phyloP scores from a whole-genome alignment of 2,888 invertebrate genomes.

The Calameuta pallipes region DNA sequence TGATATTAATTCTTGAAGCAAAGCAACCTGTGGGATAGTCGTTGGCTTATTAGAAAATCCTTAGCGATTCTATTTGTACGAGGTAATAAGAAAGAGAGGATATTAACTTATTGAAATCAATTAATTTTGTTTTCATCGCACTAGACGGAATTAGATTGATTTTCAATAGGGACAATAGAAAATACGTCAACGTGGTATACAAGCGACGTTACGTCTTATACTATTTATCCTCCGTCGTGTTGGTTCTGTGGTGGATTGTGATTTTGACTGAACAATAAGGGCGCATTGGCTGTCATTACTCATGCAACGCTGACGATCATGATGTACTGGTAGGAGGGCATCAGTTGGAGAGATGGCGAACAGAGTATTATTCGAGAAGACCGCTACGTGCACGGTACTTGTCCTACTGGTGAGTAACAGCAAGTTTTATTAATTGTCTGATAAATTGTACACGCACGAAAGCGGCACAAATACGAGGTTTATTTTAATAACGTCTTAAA shows the following conservation, averaged over 20 bases:
- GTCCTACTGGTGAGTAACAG: conserved; percentile 58
- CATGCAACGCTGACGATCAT: conserved; percentile 42
- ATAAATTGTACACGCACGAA: background rate
- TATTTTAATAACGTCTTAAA: background rate
- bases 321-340: conserved; percentile 53
- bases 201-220: background rate
- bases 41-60: background rate
- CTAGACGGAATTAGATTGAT: background rate
- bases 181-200: background rate
- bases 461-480: background rate
- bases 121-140: background rate
- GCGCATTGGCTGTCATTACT: background rate
- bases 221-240: background rate
- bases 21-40: background rate
- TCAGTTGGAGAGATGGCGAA: conserved; percentile 58
- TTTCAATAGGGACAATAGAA: background rate
- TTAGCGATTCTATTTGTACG: background rate
- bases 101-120: background rate
- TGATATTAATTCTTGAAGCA: background rate
- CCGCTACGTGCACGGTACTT: conserved; percentile 59
- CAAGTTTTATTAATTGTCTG: background rate
- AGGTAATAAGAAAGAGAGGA: background rate
- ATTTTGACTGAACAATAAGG: background rate
- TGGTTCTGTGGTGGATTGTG: conserved; percentile 2
- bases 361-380: conserved; percentile 54